These are phyloP conservation scores for Sycophila texana DNA, from an alignment of 2,888 invertebrate genomes.

Conservation along the genomic window DNA sequence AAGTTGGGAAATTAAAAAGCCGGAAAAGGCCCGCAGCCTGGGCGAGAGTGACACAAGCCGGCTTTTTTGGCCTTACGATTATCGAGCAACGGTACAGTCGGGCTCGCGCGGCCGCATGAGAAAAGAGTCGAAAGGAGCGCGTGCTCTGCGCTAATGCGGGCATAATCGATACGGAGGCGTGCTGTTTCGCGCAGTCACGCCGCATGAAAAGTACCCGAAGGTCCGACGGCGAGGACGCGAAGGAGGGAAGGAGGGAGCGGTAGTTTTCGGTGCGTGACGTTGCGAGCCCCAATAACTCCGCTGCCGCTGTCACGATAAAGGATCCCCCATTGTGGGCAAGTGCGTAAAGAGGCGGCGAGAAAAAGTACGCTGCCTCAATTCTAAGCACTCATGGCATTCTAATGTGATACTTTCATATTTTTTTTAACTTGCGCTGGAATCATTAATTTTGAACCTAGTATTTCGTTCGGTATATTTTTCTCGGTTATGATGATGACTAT, in stretches of 20 bases:
- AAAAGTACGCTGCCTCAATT: not conserved
- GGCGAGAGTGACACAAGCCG: no score
- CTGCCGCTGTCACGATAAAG: slow-evolving; percentile 25
- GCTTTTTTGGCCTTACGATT: no score
- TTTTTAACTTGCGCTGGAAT: no score
- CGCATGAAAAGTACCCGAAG: slow-evolving; percentile 42
- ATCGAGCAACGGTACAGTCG: no score
- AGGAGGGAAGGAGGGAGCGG: not conserved
- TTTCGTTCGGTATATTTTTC: no score
- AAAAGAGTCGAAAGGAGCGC: not conserved
- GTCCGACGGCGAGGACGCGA: not conserved
- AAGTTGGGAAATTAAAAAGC: no score
- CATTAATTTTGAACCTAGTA: no score
- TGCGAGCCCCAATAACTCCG: slow-evolving; percentile 42
- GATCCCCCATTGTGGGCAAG: not conserved
- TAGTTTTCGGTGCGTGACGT: slow-evolving; percentile 28
- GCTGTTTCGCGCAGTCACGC: slow-evolving; percentile 40
- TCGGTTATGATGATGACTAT: no score
- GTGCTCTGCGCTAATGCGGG: slow-evolving; percentile 27
- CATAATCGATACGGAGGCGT: slow-evolving; percentile 34
- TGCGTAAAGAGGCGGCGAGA: not conserved
- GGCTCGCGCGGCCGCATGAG: not conserved
- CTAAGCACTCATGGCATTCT: no score
- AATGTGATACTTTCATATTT: no score
- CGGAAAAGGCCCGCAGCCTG: no score